Base-by-base conservation (phyloP, 2,113 vertebrate genomes). In the Saimiri boliviensis region DNA sequence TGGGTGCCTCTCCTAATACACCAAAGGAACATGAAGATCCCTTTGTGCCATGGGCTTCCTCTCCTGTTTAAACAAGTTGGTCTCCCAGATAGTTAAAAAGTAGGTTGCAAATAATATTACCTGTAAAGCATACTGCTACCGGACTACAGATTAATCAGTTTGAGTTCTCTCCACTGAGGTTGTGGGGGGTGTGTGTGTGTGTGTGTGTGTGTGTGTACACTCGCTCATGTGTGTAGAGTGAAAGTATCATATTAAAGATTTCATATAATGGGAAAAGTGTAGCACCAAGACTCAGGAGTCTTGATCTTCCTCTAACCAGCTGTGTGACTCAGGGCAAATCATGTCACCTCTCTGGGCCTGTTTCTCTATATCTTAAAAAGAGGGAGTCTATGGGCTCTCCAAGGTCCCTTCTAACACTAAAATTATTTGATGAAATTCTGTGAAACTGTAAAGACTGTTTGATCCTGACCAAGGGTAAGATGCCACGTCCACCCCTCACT, bases 1-100 rank as follows among this genome's bases (percentile, higher is more conserved):
- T 99, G 99, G 99, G 99, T 99, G 99, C 99, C 99, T 99, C 99
- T 99, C 99, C 99, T 99, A 99, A 99, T 99, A 99, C 97, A 99
- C 99, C 99, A 99, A 99, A 99, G 99, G 99, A 99, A 99, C 99
- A 99, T 98, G 99, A 99, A 99, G 99, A 99, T 99, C 98, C 99
- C 99, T 99, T 99, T 99, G 99, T 99, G 99, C 99, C 99, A 98
- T 98, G 95, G 99, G 99, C 99, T 98, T 98, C 98, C 98, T 98
- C 98, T 99, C 98, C 99, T 98, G 98, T 99, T 99, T 99, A 98
- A 99, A 99, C 98, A 98, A 99, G 99, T 99, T 98, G 98, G 98
- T 99, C 98, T 98, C 98, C 98, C 98, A 98, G 99, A 99, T 98
- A 99, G 99, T 99, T 99, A 99, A 99, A 99, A 99, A 98, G 98